phyloP scores from a whole-genome alignment of 2,888 invertebrate species.

The Campoplex nolae region DNA sequence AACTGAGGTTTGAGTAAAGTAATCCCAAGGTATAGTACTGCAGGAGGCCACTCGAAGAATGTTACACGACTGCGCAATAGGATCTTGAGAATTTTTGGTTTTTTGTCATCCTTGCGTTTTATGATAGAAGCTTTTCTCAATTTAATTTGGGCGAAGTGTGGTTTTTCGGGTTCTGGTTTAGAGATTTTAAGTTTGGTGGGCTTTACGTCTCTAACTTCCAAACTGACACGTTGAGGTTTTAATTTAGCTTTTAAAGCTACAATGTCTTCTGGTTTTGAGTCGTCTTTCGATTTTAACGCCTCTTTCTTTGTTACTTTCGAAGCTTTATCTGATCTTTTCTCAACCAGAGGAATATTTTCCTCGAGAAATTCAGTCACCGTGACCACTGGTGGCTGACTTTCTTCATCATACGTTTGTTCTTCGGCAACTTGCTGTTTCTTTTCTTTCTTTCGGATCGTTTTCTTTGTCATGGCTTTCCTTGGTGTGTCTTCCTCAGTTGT shows the following conservation, averaged over 20 bases:
- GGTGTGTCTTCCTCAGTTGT: conserved; percentile 81
- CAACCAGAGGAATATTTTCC: conserved; percentile 7
- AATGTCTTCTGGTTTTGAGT: conserved; percentile 75
- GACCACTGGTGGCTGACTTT: conserved; percentile 81
- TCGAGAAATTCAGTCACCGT: conserved; percentile 78
- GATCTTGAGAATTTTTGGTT: conserved; percentile 83
- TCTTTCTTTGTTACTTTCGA: conserved; percentile 59
- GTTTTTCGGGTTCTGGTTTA: conserved; percentile 63
- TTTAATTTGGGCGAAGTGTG: conserved; percentile 71
- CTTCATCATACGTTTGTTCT: conserved; percentile 85
- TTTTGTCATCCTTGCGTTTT: conserved; percentile 80
- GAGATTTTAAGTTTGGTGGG: conserved; percentile 64
- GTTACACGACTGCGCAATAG: conserved; percentile 85
- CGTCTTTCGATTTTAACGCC: conserved; percentile 29
- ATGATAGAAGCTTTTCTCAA: conserved; percentile 74
- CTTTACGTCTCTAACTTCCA: conserved; percentile 85
- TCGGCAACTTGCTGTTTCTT: conserved; percentile 80
- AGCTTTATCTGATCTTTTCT: conserved; percentile 52
- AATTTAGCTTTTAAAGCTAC: conserved; percentile 66
- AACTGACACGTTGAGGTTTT: conserved; percentile 84
- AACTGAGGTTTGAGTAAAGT: conserved; percentile 83
- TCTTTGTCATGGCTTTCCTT: conserved; percentile 76
- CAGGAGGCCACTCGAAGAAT: conserved; percentile 84
- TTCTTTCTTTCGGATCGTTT: conserved; percentile 75
- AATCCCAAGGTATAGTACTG: conserved; percentile 81